phyloP scores from a whole-genome alignment of 2,113 vertebrate species.

The Tricholaema leucomelas region DNA sequence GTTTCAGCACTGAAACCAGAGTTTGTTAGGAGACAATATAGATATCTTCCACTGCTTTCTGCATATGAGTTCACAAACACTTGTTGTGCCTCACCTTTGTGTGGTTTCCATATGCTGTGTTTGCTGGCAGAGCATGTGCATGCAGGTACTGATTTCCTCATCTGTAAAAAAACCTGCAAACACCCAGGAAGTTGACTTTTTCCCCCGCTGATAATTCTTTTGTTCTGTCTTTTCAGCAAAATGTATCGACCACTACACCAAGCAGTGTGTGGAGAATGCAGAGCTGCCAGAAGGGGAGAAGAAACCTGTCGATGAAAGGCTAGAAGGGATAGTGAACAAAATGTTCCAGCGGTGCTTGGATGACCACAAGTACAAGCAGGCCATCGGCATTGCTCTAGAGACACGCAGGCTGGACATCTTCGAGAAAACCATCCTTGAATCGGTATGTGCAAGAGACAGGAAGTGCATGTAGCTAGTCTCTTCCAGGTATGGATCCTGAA shows the following conservation, averaged over 20 bases:
- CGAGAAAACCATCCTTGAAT: constrained; percentile 94
- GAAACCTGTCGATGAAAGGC: constrained; percentile 91
- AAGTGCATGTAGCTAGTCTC: background rate
- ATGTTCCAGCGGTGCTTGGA: constrained; percentile 98
- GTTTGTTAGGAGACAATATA: background rate
- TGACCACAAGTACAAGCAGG: constrained; percentile 98
- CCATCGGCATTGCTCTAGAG: constrained; percentile 95
- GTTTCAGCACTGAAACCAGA: background rate
- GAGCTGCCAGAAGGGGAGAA: constrained; percentile 93
- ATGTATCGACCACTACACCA: constrained; percentile 98
- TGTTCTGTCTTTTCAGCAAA: constrained; percentile 81
- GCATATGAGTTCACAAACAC: background rate
- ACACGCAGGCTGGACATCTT: constrained; percentile 94
- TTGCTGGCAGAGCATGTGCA: background rate
- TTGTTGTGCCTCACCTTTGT: background rate
- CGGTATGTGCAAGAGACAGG: constrained; percentile 69
- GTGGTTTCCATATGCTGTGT: background rate
- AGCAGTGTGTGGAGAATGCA: constrained; percentile 94
- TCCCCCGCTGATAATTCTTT: background rate
- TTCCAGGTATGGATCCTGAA: background rate
- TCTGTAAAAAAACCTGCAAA: background rate
- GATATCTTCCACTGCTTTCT: background rate
- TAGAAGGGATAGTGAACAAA: constrained; percentile 98
- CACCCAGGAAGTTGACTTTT: background rate
- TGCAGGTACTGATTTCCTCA: background rate